Conservation (phyloP, 2,888 invertebrate genomes). For the Macrophya annulata region DNA sequence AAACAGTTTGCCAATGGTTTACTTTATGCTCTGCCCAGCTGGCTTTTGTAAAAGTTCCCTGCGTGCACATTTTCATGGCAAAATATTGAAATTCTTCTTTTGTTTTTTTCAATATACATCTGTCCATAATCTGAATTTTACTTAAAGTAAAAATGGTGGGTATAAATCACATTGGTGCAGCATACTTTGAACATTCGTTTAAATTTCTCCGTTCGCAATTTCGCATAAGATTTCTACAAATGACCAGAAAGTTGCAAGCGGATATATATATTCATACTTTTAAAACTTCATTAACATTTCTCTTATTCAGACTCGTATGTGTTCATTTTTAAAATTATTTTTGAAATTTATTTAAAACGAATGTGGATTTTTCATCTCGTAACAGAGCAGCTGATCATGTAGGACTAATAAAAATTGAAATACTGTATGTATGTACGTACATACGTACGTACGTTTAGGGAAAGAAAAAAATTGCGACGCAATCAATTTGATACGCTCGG, state of each 20-base stretch:
- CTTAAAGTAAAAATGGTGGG: too few relatives aligned
- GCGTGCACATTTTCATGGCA: too few relatives aligned
- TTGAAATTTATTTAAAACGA: background rate
- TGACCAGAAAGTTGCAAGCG: background rate
- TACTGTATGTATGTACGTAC: too few relatives aligned
- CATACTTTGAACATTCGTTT: background rate
- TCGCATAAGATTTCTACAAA: conserved; percentile 4
- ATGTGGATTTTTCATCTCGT: background rate
- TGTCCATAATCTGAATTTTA: too few relatives aligned
- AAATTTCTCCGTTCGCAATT: conserved; percentile 26
- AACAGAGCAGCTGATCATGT: background rate
- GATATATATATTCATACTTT: background rate
- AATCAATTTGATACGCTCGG: conserved; percentile 8
- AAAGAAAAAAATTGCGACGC: conserved; percentile 22
- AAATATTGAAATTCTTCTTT: too few relatives aligned
- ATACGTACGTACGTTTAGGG: background rate
- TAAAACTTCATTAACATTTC: background rate
- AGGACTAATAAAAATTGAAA: background rate
- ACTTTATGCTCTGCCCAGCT: too few relatives aligned
- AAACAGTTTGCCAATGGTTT: too few relatives aligned
- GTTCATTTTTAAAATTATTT: background rate
- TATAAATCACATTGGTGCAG: background rate
- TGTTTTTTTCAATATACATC: too few relatives aligned
- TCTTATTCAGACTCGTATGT: background rate
- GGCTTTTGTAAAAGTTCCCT: too few relatives aligned